These are phyloP conservation scores for Bombus superbus DNA, from an alignment of 1,140 invertebrate genomes.

Conservation along the genomic window DNA sequence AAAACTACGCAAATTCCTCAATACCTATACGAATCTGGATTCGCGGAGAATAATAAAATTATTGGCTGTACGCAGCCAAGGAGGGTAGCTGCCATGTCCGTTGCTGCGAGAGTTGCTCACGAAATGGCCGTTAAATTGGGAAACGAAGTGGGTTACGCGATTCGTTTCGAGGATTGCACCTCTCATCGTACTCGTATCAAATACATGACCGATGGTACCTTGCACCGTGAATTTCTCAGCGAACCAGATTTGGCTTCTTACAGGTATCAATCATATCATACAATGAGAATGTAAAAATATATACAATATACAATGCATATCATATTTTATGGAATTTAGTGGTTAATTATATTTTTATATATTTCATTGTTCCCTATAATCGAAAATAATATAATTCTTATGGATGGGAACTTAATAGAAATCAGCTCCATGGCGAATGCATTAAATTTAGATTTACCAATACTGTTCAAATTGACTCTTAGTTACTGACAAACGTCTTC, in stretches of 20 bases:
- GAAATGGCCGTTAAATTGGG: constrained; percentile 99
- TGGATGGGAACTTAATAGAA: not conserved
- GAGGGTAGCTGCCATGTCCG: constrained; percentile 99
- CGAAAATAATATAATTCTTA: too few relatives aligned
- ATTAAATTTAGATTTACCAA: not conserved
- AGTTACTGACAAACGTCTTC: not conserved
- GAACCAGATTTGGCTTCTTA: constrained; percentile 98
- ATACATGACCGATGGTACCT: constrained; percentile 99
- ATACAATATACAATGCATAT: not conserved
- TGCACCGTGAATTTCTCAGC: constrained; percentile 98
- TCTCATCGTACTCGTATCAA: constrained; percentile 98
- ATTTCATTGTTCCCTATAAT: not conserved
- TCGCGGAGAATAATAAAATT: constrained; percentile 91
- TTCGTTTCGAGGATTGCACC: constrained; percentile 99
- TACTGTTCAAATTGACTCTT: not conserved
- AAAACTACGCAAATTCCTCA: constrained; percentile 99
- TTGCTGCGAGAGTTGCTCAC: constrained; percentile 99
- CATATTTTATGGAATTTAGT: not conserved
- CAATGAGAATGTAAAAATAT: not conserved
- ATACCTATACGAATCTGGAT: constrained; percentile 96
- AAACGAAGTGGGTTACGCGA: constrained; percentile 99
- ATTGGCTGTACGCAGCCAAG: constrained; percentile 90
- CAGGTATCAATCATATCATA: constrained; percentile 76
- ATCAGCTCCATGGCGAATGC: not conserved
- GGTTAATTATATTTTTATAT: too few relatives aligned